Percentiles rank a stretch among this genome's conserved stretches.
These are phyloP conservation scores for Zaprionus kolodkinae DNA, from an alignment of 1,140 invertebrate species.

Conservation along the genomic window DNA sequence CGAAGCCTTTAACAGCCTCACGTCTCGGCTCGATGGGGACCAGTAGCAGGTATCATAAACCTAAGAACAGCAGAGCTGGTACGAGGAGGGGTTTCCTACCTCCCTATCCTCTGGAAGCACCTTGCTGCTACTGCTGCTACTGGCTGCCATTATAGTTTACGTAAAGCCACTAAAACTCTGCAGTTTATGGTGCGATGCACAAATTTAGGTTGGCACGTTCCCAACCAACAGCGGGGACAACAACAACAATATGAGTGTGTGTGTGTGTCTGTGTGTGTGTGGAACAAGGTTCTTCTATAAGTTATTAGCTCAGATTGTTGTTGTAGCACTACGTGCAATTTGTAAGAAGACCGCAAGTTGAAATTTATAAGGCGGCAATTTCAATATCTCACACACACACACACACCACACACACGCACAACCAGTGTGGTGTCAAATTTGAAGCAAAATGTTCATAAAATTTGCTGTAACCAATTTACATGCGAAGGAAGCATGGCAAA, in stretches of 20 bases:
- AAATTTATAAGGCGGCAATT: slow-evolving; percentile 77
- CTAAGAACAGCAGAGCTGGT: slow-evolving; percentile 11
- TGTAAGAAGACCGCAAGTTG: slow-evolving; percentile 68
- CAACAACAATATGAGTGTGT: slow-evolving; percentile 1
- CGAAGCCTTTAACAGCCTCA: slow-evolving; percentile 41
- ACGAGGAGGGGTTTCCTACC: slow-evolving; percentile 5
- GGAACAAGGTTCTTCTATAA: slow-evolving; percentile 50
- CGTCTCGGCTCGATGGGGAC: slow-evolving; percentile 1
- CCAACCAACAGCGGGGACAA: slow-evolving; percentile 16
- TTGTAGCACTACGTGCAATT: slow-evolving; percentile 54
- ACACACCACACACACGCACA: neutral
- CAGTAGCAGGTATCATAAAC: slow-evolving; percentile 49
- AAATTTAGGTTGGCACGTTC: slow-evolving; percentile 68
- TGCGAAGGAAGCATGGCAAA: slow-evolving; percentile 37
- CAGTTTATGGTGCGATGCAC: slow-evolving; percentile 70
- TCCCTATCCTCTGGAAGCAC: neutral
- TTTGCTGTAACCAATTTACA: slow-evolving; percentile 76
- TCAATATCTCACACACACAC: slow-evolving; percentile 58
- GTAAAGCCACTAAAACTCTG: slow-evolving; percentile 69
- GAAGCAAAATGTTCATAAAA: slow-evolving; percentile 76
- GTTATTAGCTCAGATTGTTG: slow-evolving; percentile 62
- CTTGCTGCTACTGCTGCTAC: neutral
- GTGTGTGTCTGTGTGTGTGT: neutral
- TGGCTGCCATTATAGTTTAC: slow-evolving; percentile 49
- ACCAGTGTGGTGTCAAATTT: slow-evolving; percentile 71